These are phyloP conservation scores for Chanos chanos DNA, from an alignment of 2,797 vertebrate species.

Conservation along the genomic window DNA sequence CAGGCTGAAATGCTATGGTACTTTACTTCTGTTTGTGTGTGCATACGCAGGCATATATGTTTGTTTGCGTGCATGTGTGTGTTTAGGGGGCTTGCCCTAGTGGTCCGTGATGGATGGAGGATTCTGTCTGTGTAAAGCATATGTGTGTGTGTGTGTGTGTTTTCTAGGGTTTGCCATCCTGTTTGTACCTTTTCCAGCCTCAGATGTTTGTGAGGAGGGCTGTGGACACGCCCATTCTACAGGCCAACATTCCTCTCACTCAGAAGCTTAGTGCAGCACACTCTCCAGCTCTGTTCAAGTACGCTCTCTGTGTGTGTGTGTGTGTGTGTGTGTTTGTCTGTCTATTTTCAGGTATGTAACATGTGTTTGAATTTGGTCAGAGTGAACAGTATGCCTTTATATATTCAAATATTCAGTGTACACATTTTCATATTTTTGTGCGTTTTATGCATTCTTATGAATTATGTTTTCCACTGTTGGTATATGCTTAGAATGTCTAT, in stretches of 20 bases:
- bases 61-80: background rate
- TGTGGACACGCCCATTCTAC: slow-evolving; percentile 75
- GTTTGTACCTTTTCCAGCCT: slow-evolving; percentile 88
- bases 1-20: no score
- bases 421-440: no score
- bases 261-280: slow-evolving; percentile 52
- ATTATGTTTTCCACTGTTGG: no score
- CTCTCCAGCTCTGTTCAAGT: slow-evolving; percentile 37
- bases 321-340: background rate
- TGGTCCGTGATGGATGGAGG: background rate
- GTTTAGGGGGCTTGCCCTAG: background rate
- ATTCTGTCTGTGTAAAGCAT: background rate
- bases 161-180: slow-evolving; percentile 82
- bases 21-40: background rate
- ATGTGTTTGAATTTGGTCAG: no score
- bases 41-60: background rate
- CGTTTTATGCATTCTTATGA: no score
- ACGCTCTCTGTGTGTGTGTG: slow-evolving; percentile 16
- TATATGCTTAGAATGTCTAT: no score
- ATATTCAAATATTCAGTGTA: no score
- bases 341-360: background rate
- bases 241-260: slow-evolving; percentile 59
- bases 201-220: slow-evolving; percentile 83
- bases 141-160: slow-evolving; percentile 10
- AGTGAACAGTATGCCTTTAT: no score